A percentile compares a stretch with the other conserved stretches of the same genome.
phyloP scores from a whole-genome alignment of 2,797 vertebrate genomes.

The Labroides dimidiatus region DNA sequence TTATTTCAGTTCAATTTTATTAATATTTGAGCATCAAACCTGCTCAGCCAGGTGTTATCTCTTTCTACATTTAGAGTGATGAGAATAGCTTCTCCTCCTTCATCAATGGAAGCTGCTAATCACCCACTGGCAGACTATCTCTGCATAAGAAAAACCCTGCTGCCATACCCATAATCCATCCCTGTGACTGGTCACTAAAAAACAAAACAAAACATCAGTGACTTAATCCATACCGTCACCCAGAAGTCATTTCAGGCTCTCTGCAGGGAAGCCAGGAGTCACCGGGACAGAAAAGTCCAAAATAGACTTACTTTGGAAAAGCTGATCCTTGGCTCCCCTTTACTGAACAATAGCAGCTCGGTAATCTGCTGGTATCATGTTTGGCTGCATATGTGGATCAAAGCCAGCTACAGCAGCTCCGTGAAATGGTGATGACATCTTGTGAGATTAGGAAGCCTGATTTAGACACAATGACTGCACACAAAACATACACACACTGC shows the following conservation, averaged over 20 bases:
- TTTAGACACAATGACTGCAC: slow-evolving; percentile 62
- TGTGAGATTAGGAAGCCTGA: slow-evolving; percentile 70
- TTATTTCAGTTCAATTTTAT: neutral
- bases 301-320: slow-evolving; percentile 73
- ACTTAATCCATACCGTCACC: slow-evolving; percentile 15
- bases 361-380: slow-evolving; percentile 63
- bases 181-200: slow-evolving; percentile 10
- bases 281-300: slow-evolving; percentile 60
- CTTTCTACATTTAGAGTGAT: slow-evolving; percentile 30
- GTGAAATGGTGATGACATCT: slow-evolving; percentile 69
- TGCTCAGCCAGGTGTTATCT: slow-evolving; percentile 8
- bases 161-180: slow-evolving; percentile 45
- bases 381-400: slow-evolving; percentile 53
- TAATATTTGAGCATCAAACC: slow-evolving; percentile 2
- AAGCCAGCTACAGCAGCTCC: slow-evolving; percentile 45
- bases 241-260: slow-evolving; percentile 32
- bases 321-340: slow-evolving; percentile 49
- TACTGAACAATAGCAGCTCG: slow-evolving; percentile 67
- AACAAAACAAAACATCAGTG: slow-evolving; percentile 19
- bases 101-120: slow-evolving; percentile 52
- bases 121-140: slow-evolving; percentile 38
- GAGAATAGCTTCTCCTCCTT: slow-evolving; percentile 47
- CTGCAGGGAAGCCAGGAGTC: slow-evolving; percentile 24
- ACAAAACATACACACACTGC: slow-evolving; percentile 16
- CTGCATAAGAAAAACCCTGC: slow-evolving; percentile 39